These are phyloP conservation scores for Himalopsyche phryganea DNA, from an alignment of 1,140 invertebrate genomes.

Conservation along the genomic window DNA sequence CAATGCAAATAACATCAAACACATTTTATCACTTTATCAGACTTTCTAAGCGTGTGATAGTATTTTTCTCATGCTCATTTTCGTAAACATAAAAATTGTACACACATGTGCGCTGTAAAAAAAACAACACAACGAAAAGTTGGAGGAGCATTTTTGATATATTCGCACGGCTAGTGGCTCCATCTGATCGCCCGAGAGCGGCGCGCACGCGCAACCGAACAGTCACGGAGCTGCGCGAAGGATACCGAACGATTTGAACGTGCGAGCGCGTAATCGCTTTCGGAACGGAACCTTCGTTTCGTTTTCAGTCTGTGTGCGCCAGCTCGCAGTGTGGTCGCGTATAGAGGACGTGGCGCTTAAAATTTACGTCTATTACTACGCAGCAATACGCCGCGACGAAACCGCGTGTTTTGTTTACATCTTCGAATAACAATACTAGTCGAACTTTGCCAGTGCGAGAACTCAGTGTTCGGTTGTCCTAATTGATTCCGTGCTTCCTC, in stretches of 20 bases:
- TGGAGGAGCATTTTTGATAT: too few species aligned
- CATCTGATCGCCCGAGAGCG: background rate
- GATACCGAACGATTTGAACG: background rate
- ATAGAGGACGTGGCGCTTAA: background rate
- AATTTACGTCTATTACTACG: slow-evolving; percentile 6
- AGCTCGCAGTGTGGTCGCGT: slow-evolving; percentile 9
- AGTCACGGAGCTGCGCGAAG: background rate
- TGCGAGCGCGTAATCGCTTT: slow-evolving; percentile 16
- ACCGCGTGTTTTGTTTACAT: slow-evolving; percentile 26
- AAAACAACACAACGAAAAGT: too few species aligned
- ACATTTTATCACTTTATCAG: too few species aligned
- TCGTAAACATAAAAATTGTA: too few species aligned
- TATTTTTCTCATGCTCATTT: too few species aligned
- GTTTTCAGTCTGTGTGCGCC: slow-evolving; percentile 16
- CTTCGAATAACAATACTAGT: background rate
- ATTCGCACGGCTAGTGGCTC: background rate
- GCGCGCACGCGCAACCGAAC: slow-evolving; percentile 1
- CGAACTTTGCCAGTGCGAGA: background rate
- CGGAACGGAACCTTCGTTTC: background rate
- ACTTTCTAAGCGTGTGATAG: too few species aligned
- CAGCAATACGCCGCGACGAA: slow-evolving; percentile 8
- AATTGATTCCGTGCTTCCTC: background rate
- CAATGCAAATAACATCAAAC: too few species aligned
- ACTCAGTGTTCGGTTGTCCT: background rate
- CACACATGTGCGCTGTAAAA: too few species aligned